Base-by-base conservation (phyloP, 2,888 invertebrate species). In the Imbricaverruca yamaguchii region DNA sequence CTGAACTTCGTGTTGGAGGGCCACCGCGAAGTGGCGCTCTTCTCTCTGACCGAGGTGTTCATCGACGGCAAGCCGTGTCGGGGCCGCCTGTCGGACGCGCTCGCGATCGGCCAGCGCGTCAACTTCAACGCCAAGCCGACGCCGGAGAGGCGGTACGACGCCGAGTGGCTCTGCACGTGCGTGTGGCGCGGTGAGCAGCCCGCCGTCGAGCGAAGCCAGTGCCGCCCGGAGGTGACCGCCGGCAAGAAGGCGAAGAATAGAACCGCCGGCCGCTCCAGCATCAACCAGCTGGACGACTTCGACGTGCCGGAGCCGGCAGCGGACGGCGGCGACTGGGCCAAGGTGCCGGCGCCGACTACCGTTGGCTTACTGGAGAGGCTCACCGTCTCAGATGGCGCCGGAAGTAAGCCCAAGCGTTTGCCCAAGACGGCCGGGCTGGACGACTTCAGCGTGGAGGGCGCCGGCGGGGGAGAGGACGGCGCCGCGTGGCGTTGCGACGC, bases 171-270 rank as follows among this genome's bases (percentile, higher is more conserved):
- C 23, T 79, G 79, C 59, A 59, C 25, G 23, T 59, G 56, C 23
- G 79, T 79, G 57, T 79, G 79, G 79, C 79, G 79, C 23, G 79
- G 79, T 9, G 79, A 79, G 18, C 11, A 23, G 74, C 74, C 74
- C 9, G 21, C 74, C 10, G 74, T 55, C 2, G 21, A 74, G 55
- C 55, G 9, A 18, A 55, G 53, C 74, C 53, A 74, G n/a, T 15
- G 21, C 4, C 79, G 57, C 57, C 8, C 23, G 12, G 57, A 57
- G 15, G 15, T 12, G 23, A 15, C 23, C 25, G 23, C 13, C 79
- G 79, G 8, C 23, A 79, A 79, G 25, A 56, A 79, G 56, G 18
- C 18, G 57, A 79, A 56, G 57, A 23, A n/a, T 13, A n/a, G 57
- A 13, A 25, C 12, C 4, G 6, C 77, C 3, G 25, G 15, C 18